These are phyloP conservation scores for Apostichopus japonicus DNA, from an alignment of 35 echinoderm and acorn worm species.

Conservation along the genomic window DNA sequence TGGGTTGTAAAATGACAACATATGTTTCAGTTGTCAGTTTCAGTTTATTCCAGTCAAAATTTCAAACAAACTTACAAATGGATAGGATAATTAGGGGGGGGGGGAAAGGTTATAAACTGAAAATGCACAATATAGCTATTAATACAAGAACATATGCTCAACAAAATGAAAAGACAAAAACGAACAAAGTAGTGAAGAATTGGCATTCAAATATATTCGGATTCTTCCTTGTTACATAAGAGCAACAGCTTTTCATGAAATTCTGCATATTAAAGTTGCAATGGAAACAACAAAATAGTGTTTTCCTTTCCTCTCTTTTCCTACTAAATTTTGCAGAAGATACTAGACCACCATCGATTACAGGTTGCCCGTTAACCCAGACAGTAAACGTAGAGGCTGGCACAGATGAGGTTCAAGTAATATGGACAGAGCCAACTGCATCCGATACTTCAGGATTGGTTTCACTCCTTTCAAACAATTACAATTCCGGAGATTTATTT, in stretches of 20 bases:
- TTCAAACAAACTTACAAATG: too few relatives aligned
- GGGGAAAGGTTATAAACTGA: too few relatives aligned
- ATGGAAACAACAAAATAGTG: too few relatives aligned
- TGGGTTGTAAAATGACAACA: too few relatives aligned
- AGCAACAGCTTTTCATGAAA: not conserved
- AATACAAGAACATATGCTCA: not conserved
- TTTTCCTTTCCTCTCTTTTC: not conserved
- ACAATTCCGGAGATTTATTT: constrained; percentile 42
- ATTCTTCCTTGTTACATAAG: not conserved
- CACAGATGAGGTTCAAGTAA: constrained; percentile 6
- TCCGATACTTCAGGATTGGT: constrained; percentile 63
- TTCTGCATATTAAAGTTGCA: too few relatives aligned
- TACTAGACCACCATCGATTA: not conserved
- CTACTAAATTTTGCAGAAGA: not conserved
- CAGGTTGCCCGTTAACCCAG: not conserved
- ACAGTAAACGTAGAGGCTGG: constrained; percentile 18
- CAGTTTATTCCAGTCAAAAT: too few relatives aligned
- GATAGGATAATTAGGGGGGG: too few relatives aligned
- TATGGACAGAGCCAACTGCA: constrained; percentile 52
- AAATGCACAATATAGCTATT: too few relatives aligned
- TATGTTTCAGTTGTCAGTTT: too few relatives aligned
- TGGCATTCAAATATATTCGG: not conserved
- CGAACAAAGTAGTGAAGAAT: not conserved
- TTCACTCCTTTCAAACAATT: not conserved
- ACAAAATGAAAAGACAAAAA: not conserved